Conservation (phyloP, 2,888 invertebrate species). For the Coenonympha glycerion region DNA sequence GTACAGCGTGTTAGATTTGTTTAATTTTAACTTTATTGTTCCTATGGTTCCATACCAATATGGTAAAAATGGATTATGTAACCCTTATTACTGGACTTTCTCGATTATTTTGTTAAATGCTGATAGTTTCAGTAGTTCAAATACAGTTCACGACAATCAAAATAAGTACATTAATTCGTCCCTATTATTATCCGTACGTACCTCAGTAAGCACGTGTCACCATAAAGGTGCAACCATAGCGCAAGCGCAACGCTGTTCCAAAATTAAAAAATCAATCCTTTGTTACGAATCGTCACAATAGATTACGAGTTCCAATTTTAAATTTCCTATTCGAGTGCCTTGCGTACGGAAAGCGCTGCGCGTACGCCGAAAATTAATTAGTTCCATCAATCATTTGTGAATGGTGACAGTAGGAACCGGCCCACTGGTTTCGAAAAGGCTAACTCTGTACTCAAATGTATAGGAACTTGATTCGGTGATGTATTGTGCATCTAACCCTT, state of each 20-base stretch:
- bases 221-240: constrained; percentile 15
- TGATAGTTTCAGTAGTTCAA: too few relatives aligned
- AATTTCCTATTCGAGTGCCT: constrained; percentile 60
- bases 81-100: too few relatives aligned
- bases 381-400: constrained; percentile 71
- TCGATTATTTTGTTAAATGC: too few relatives aligned
- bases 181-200: constrained; percentile 1
- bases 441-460: constrained; percentile 46
- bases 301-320: constrained; percentile 42
- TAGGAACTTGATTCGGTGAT: constrained; percentile 59
- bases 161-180: background rate
- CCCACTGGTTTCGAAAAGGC: constrained; percentile 60
- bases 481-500: constrained; percentile 65
- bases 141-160: background rate
- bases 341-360: constrained; percentile 42
- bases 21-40: too few relatives aligned
- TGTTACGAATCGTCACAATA: constrained; percentile 45
- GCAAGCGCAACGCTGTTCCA: constrained; percentile 19
- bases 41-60: too few relatives aligned
- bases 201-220: constrained; percentile 14
- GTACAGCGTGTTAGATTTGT: too few relatives aligned
- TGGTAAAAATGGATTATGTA: too few relatives aligned
- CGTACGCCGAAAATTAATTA: constrained; percentile 70
- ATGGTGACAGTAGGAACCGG: constrained; percentile 58
- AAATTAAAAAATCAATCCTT: constrained; percentile 46